Percentiles rank a stretch among this genome's conserved stretches.
These are phyloP conservation scores for Eledone cirrhosa DNA, from an alignment of 2,888 invertebrate species.

Conservation along the genomic window DNA sequence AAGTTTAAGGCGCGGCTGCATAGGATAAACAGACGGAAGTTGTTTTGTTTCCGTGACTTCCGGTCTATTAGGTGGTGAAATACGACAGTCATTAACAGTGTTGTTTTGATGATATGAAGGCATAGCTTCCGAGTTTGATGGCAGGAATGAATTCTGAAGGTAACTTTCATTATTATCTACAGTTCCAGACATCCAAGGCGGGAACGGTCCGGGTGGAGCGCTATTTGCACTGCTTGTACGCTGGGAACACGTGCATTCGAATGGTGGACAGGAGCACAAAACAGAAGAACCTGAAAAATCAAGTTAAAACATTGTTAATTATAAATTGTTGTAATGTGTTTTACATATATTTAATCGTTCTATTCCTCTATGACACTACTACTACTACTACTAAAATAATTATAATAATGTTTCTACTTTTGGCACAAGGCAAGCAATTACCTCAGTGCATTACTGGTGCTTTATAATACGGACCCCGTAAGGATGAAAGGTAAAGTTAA, in stretches of 20 bases:
- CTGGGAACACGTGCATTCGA: slow-evolving; percentile 54
- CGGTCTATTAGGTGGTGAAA: slow-evolving; percentile 1
- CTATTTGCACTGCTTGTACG: slow-evolving; percentile 10
- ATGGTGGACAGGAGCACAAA: slow-evolving; percentile 60
- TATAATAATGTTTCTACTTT: too few relatives aligned
- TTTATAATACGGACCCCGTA: too few relatives aligned
- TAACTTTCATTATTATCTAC: slow-evolving; percentile 19
- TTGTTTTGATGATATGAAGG: slow-evolving; percentile 9
- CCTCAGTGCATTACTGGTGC: too few relatives aligned
- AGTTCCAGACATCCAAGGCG: background rate
- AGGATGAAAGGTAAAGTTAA: too few relatives aligned
- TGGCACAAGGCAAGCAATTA: too few relatives aligned
- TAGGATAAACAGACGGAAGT: background rate
- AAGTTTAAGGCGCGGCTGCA: slow-evolving; percentile 15
- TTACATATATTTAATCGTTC: too few relatives aligned
- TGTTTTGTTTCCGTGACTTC: background rate
- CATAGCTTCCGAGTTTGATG: slow-evolving; percentile 10
- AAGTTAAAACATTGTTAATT: too few relatives aligned
- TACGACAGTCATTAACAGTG: background rate
- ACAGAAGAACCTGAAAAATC: slow-evolving; percentile 45
- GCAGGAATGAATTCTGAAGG: background rate
- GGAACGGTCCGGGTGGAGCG: slow-evolving; percentile 15
- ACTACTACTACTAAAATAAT: too few relatives aligned
- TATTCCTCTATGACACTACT: too few relatives aligned
- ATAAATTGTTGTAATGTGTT: too few relatives aligned